phyloP scores from a whole-genome alignment of 2,888 invertebrate species.

The Drosophila merina region DNA sequence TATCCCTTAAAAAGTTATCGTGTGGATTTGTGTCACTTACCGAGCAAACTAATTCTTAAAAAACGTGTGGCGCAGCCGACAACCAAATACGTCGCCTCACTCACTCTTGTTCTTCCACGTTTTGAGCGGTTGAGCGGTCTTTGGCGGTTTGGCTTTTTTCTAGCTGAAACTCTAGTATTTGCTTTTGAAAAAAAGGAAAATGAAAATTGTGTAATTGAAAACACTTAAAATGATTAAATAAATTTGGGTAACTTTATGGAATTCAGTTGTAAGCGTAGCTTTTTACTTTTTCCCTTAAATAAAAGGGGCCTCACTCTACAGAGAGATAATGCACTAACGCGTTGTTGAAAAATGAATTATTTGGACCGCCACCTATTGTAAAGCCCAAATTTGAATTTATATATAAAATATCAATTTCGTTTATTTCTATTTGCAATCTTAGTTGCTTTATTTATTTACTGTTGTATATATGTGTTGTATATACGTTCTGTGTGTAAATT shows the following conservation, averaged over 20 bases:
- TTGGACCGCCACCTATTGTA: background rate
- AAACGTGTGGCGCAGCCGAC: conserved; percentile 4
- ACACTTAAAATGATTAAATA: background rate
- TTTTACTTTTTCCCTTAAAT: background rate
- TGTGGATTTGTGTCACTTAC: background rate
- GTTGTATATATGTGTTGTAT: conserved; percentile 30
- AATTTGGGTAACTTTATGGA: too few species aligned
- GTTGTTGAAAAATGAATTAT: background rate
- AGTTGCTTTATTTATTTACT: conserved; percentile 39
- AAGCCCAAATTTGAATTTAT: background rate
- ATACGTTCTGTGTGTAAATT: conserved; percentile 44
- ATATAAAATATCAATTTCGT: background rate
- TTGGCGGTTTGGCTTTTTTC: conserved; percentile 1
- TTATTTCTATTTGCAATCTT: conserved; percentile 23
- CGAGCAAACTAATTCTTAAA: background rate
- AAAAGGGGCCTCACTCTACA: background rate
- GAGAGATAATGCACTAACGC: background rate
- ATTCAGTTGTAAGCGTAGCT: background rate
- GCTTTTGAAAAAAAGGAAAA: too few species aligned
- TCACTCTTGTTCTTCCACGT: background rate
- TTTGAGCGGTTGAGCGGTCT: background rate
- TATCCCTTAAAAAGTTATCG: background rate
- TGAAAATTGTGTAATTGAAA: too few species aligned
- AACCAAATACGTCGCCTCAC: conserved; percentile 12
- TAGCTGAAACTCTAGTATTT: background rate